Evolutionary conservation across 2,113 vertebrate species (phyloP), one percentile per base, ranked within the genome.

Genomic region (Rhinopithecus roxellana): DNA sequence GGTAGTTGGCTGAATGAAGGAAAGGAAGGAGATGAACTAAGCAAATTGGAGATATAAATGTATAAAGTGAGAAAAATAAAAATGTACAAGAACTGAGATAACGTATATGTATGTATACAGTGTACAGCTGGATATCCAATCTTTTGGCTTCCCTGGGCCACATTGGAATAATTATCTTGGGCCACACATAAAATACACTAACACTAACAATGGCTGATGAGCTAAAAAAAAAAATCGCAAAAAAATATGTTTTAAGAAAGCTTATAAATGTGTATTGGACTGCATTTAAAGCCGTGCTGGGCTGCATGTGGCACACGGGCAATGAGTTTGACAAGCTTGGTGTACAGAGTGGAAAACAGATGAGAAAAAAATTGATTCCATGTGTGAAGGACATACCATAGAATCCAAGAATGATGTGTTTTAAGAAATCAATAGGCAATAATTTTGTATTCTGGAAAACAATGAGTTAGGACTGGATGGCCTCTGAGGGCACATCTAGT

Each of bases 381-480:
- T 67, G 38, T 93, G 6, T 64, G 14, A 80, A 92, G 13, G 8
- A 72, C 9, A 77, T 20, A 81, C 48, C 79, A 43, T n/a, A 18
- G 10, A 89, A 78, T n/a, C 14, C 16, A 91, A 67, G 8, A 59
- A 57, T 38, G 12, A 43, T 45, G 2, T 57, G 30, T 82, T 93
- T 94, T 61, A 77, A 85, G 50, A 84, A 77, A 77, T 85, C 48
- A 43, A 20, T 45, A 52, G 43, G 50, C 94, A 85, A 89, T 72
- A n/a, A 93, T 45, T 67, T 90, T 67, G 12, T 88, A 48, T 89
- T 83, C 70, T 90, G 52, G 30, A 43, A 89, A 95, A 93, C 35
- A 83, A 88, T 80, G 38, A 82, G 17, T 17, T 77, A n/a, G 13
- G 30, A 38, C 23, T 87, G 23, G 3, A 61, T 82, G 6, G 14